phyloP scores from a whole-genome alignment of 2,113 vertebrate genomes.

The Dasyurus viverrinus region DNA sequence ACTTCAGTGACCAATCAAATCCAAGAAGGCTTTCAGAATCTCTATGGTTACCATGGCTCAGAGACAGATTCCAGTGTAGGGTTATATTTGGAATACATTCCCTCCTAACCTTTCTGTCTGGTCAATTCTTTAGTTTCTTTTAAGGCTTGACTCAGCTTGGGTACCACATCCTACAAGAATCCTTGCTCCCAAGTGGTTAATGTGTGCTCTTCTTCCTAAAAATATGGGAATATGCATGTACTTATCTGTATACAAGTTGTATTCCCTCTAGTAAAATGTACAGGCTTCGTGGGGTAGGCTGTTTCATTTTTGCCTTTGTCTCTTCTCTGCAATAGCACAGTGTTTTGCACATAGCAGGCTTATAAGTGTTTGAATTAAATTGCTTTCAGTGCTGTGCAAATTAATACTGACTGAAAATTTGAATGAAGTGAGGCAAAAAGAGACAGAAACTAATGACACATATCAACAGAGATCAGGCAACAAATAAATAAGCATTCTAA shows the following conservation, averaged over 20 bases:
- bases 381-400: conserved; percentile 35
- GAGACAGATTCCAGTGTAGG: not conserved
- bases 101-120: not conserved
- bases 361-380: not conserved
- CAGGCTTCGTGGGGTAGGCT: not conserved
- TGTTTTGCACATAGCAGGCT: not conserved
- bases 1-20: not conserved
- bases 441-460: not conserved
- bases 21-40: not conserved
- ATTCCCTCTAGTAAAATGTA: not conserved
- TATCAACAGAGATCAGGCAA: conserved; percentile 27
- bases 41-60: not conserved
- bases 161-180: not conserved
- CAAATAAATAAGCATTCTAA: conserved; percentile 31
- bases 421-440: conserved; percentile 35
- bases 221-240: not conserved
- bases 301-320: not conserved
- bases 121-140: not conserved
- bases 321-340: not conserved
- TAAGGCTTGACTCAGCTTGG: not conserved
- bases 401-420: conserved; percentile 13
- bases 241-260: not conserved
- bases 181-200: not conserved
- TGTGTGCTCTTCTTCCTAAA: not conserved
- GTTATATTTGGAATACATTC: not conserved